phyloP scores from a whole-genome alignment of 2,888 invertebrate genomes.

The Boloria euphrosyne region DNA sequence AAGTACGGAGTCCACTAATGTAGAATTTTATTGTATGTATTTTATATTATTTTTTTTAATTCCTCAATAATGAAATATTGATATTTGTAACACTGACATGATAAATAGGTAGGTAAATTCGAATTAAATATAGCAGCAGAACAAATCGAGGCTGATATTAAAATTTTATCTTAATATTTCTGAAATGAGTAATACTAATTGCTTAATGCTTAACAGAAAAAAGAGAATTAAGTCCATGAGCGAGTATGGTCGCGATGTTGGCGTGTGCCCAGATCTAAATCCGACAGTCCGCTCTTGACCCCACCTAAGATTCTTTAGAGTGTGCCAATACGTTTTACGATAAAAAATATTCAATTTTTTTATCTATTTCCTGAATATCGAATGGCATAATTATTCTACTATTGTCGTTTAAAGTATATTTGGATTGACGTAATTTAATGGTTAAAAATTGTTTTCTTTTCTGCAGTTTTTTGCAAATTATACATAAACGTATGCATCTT shows the following conservation, averaged over 20 bases:
- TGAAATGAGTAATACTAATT: conserved; percentile 31
- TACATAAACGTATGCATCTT: conserved; percentile 18
- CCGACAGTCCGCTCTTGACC: conserved; percentile 70
- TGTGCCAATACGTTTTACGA: conserved; percentile 51
- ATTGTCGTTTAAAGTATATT: background rate
- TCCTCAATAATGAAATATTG: no score
- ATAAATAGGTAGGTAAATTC: no score
- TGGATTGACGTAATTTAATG: no score
- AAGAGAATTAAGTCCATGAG: conserved; percentile 35
- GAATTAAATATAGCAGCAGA: no score
- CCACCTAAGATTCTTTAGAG: conserved; percentile 62
- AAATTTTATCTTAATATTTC: conserved; percentile 9
- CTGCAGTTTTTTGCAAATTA: conserved; percentile 6
- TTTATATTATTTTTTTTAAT: no score
- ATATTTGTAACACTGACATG: no score
- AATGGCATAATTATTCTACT: background rate
- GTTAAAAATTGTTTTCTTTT: background rate
- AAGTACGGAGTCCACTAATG: background rate
- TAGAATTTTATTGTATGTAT: no score
- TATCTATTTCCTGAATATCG: conserved; percentile 20
- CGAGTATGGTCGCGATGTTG: conserved; percentile 54
- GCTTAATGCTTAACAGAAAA: conserved; percentile 31
- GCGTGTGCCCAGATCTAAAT: conserved; percentile 73
- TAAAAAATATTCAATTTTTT: conserved; percentile 35
- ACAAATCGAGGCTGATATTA: background rate